Conservation (phyloP, 2,888 invertebrate species). For the Lobophora halterata region DNA sequence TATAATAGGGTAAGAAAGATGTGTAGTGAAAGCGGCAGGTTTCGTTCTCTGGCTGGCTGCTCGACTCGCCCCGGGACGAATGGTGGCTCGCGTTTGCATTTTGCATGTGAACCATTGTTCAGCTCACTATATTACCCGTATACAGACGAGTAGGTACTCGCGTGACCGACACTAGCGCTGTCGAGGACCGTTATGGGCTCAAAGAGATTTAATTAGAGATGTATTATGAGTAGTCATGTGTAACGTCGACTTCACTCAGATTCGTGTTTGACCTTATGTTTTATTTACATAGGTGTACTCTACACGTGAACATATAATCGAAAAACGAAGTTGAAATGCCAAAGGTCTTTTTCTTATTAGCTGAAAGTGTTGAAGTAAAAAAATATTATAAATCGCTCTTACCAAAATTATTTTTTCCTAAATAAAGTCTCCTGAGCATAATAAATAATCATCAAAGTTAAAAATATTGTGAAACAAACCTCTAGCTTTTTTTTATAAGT, state of each 20-base stretch:
- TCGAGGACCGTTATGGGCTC: constrained; percentile 17
- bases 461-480: no score
- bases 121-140: constrained; percentile 33
- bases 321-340: no score
- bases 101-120: constrained; percentile 65
- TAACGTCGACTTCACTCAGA: constrained; percentile 18
- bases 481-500: no score
- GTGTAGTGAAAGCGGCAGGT: constrained; percentile 47
- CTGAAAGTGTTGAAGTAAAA: no score
- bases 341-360: no score
- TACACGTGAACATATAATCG: constrained; percentile 12
- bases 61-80: constrained; percentile 40
- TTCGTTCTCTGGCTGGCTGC: constrained; percentile 42
- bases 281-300: constrained; percentile 15
- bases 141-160: constrained; percentile 14
- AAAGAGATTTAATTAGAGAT: constrained; percentile 30
- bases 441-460: no score
- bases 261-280: constrained; percentile 19
- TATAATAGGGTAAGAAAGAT: no score
- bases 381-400: no score
- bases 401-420: no score
- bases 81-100: constrained; percentile 55
- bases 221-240: constrained; percentile 23
- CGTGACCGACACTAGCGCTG: constrained; percentile 17
- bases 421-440: no score